Conservation (phyloP, 2,888 invertebrate genomes). For the Sturmia bella region DNA sequence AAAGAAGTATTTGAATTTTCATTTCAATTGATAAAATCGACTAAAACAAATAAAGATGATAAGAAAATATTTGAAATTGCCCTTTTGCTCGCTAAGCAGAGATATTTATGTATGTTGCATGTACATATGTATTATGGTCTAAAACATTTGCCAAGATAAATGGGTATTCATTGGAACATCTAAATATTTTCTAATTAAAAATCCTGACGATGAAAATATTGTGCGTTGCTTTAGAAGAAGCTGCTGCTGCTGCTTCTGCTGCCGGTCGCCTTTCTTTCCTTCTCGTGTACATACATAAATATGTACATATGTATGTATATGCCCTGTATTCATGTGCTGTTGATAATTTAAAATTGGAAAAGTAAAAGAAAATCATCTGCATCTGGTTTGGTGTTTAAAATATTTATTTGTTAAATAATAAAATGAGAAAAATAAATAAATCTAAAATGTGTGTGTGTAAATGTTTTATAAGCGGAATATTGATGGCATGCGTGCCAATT, state of each 20-base stretch:
- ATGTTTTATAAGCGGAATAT: slow-evolving; percentile 69
- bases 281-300: too few relatives aligned
- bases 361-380: slow-evolving; percentile 43
- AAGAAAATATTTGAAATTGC: slow-evolving; percentile 31
- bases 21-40: slow-evolving; percentile 55
- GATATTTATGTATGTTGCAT: background rate
- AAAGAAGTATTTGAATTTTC: slow-evolving; percentile 48
- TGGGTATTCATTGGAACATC: slow-evolving; percentile 57
- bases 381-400: slow-evolving; percentile 35
- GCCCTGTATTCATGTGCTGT: slow-evolving; percentile 47
- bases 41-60: slow-evolving; percentile 45
- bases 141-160: slow-evolving; percentile 50
- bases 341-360: slow-evolving; percentile 28
- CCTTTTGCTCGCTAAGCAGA: slow-evolving; percentile 41
- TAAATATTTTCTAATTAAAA: slow-evolving; percentile 68
- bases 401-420: slow-evolving; percentile 15
- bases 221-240: too few relatives aligned
- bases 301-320: background rate
- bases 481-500: slow-evolving; percentile 81
- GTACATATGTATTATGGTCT: background rate
- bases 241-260: too few relatives aligned
- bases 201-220: slow-evolving; percentile 57
- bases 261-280: slow-evolving; percentile 5
- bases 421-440: slow-evolving; percentile 42
- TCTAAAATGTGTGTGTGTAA: slow-evolving; percentile 47